phyloP scores from a whole-genome alignment of 2,113 vertebrate genomes.

The Sorex araneus region DNA sequence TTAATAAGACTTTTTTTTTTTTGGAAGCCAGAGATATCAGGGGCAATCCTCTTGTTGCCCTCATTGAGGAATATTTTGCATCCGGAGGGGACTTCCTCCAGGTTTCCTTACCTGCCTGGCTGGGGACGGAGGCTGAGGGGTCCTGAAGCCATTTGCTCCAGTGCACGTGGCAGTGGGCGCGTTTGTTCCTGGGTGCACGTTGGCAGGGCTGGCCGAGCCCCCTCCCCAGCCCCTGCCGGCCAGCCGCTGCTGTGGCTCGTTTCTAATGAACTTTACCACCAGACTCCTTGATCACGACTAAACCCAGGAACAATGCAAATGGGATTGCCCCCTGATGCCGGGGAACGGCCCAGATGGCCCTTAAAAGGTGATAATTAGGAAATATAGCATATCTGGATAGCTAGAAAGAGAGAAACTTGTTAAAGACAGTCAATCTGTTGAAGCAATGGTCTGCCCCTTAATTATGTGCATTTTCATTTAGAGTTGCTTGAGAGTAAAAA shows the following conservation, averaged over 20 bases:
- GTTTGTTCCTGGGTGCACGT: slow-evolving; percentile 85
- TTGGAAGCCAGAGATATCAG: slow-evolving; percentile 74
- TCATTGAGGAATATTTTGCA: slow-evolving; percentile 86
- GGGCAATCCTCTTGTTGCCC: slow-evolving; percentile 79
- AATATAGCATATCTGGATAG: slow-evolving; percentile 95
- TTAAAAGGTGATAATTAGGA: slow-evolving; percentile 99
- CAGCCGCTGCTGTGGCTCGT: slow-evolving; percentile 91
- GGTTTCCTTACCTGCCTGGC: slow-evolving; percentile 85
- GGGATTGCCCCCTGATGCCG: slow-evolving; percentile 98
- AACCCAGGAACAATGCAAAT: slow-evolving; percentile 99
- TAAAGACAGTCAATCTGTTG: slow-evolving; percentile 93
- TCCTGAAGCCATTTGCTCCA: slow-evolving; percentile 84
- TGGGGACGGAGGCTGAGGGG: slow-evolving; percentile 83
- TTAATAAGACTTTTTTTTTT: slow-evolving; percentile 84
- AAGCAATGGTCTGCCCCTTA: slow-evolving; percentile 90
- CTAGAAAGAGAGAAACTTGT: slow-evolving; percentile 92
- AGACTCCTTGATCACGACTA: slow-evolving; percentile 98
- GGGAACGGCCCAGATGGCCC: slow-evolving; percentile 99
- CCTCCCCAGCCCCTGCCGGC: slow-evolving; percentile 80
- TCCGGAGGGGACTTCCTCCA: slow-evolving; percentile 79
- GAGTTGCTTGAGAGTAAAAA: slow-evolving; percentile 87
- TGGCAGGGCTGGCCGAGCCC: slow-evolving; percentile 84
- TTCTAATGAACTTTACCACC: slow-evolving; percentile 98
- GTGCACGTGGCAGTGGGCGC: slow-evolving; percentile 82
- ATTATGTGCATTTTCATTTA: slow-evolving; percentile 91